A percentile compares a stretch with the other conserved stretches of the same genome.
phyloP scores from a whole-genome alignment of 2,888 invertebrate genomes.

The Rhagium mordax region DNA sequence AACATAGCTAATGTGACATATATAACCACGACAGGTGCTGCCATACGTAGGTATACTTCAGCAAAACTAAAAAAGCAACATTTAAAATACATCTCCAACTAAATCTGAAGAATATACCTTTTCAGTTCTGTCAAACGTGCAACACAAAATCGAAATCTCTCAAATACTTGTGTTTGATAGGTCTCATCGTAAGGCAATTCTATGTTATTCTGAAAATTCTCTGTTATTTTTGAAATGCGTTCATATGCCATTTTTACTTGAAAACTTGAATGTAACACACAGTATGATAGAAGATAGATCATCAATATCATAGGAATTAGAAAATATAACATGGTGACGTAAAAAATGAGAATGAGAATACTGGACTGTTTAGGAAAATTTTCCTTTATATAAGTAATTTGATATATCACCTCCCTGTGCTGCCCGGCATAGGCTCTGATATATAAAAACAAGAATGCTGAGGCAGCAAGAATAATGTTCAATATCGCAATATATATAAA shows the following conservation, averaged over 20 bases:
- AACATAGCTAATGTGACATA: not conserved
- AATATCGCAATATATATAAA: not conserved
- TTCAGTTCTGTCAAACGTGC: not conserved
- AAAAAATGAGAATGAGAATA: not conserved
- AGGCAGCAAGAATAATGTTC: not conserved
- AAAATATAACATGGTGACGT: not conserved
- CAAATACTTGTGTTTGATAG: not conserved
- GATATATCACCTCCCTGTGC: constrained; percentile 6
- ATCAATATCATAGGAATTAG: not conserved
- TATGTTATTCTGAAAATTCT: not conserved
- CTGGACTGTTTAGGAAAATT: not conserved
- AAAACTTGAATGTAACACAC: not conserved
- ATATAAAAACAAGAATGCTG: not conserved
- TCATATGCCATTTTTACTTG: not conserved
- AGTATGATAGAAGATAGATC: not conserved
- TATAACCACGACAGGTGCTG: not conserved
- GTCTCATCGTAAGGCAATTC: not conserved
- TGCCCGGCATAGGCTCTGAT: not conserved
- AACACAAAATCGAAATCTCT: not conserved
- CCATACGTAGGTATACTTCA: not conserved
- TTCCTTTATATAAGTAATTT: not conserved
- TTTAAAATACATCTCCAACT: not conserved
- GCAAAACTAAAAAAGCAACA: not conserved
- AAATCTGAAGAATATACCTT: not conserved
- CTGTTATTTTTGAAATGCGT: not conserved